Base-by-base conservation (phyloP, 2,113 vertebrate genomes). In the Antechinus flavipes region DNA sequence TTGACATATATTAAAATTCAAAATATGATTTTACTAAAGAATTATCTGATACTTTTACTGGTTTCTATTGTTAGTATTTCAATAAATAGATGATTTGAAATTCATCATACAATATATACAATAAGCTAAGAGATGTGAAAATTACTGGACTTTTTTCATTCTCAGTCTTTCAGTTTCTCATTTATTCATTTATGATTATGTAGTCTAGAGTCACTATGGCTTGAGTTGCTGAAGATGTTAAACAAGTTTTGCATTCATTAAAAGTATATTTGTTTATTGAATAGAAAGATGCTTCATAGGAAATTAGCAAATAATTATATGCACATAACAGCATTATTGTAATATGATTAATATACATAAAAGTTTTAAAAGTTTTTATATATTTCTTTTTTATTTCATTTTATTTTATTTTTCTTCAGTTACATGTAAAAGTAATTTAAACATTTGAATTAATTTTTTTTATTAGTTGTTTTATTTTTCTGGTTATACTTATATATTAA, bases 1-100 rank as follows among this genome's bases (percentile, higher is more conserved):
- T 49, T 49, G 47, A 76, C 92, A 54, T 46, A 0, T 0, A 42
- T 50, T 89, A 5, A 35, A 89, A 89, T 54, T 61, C 76, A 50
- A 42, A 14, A 3, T 95, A 94, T 91, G 26, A 54, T 68, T 47
- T 93, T 94, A 2, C 42, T 93, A 76, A 92, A 89, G 30, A 54
- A 23, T 93, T 91, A 68, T 42, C 54, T 11, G 56, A 61, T 26
- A 61, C 26, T 12, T 89, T 89, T 61, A 2, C 84, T 89, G 24
- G 4, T 46, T 89, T 8, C 84, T 89, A 22, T 26, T 47, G 7
- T 46, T 89, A 12, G 8, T 26, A 27, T 46, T 89, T 8, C 0
- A 47, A 46, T 12, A 42, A 89, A 42, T 89, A 42, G n/a, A 89
- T 19, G 24, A 46, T 46, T 89, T 58, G 24, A 42, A 47, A 23